phyloP scores from a whole-genome alignment of 2,797 vertebrate species.

The Balearica regulorum region DNA sequence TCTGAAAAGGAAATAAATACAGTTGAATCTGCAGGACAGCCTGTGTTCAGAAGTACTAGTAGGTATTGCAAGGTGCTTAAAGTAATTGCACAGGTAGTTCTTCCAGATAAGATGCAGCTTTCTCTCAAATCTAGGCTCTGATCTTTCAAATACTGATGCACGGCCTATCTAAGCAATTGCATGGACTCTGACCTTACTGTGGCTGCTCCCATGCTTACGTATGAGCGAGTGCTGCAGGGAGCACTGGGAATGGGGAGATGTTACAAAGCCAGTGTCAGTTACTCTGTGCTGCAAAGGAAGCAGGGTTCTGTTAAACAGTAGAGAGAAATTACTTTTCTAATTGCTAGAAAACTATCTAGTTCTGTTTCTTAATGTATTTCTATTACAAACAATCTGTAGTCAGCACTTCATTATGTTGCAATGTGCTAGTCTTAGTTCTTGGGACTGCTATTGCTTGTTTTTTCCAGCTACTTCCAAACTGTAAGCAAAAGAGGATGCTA shows the following conservation, averaged over 20 bases:
- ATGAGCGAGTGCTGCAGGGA: not conserved
- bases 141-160: not conserved
- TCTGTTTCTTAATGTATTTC: not conserved
- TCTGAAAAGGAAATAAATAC: not conserved
- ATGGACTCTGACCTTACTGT: not conserved
- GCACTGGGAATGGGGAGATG: too few relatives aligned
- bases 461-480: not conserved
- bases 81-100: not conserved
- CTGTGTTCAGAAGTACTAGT: not conserved
- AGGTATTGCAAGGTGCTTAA: not conserved
- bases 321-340: not conserved
- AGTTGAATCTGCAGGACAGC: not conserved
- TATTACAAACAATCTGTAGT: not conserved
- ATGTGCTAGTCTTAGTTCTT: not conserved
- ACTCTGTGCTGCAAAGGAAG: not conserved
- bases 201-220: not conserved
- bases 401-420: not conserved
- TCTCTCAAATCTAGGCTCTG: not conserved
- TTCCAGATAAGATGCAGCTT: not conserved
- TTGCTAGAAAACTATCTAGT: not conserved
- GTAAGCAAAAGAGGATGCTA: not conserved
- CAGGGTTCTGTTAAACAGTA: not conserved
- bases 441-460: not conserved
- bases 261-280: not conserved
- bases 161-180: not conserved